These are phyloP conservation scores for Eurytoma adleriae DNA, from an alignment of 2,888 invertebrate species.

Conservation along the genomic window DNA sequence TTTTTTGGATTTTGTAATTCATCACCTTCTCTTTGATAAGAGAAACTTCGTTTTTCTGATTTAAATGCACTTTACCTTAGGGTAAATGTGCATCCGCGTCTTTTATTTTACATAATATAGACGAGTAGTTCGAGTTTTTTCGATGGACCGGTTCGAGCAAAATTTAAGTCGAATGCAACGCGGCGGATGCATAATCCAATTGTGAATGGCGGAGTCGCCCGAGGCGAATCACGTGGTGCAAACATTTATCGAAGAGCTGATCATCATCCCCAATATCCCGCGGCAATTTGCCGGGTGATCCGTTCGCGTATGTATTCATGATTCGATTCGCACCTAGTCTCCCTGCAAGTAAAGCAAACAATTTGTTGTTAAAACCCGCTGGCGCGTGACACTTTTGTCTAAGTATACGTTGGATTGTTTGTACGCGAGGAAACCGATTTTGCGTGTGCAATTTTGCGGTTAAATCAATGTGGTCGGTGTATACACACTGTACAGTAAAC, in stretches of 20 bases:
- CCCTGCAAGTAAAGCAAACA: background rate
- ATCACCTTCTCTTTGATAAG: background rate
- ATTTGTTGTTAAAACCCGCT: constrained; percentile 1
- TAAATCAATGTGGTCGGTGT: no score
- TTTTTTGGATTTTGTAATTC: background rate
- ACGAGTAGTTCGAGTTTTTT: constrained; percentile 14
- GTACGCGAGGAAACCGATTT: background rate
- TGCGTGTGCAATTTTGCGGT: background rate
- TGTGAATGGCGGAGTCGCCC: constrained; percentile 61
- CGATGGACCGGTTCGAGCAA: constrained; percentile 3
- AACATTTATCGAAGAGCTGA: constrained; percentile 64
- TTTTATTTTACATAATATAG: constrained; percentile 6
- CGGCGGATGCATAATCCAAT: constrained; percentile 50
- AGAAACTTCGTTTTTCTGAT: no score
- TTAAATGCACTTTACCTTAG: no score
- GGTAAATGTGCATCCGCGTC: no score
- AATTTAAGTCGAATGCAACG: constrained; percentile 43
- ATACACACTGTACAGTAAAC: no score
- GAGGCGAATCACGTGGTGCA: constrained; percentile 72
- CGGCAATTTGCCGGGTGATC: constrained; percentile 59
- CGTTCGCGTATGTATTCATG: constrained; percentile 25
- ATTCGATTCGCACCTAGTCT: constrained; percentile 53
- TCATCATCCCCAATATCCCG: constrained; percentile 65
- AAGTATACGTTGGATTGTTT: background rate
- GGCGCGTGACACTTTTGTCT: background rate